Evolutionary conservation across 2,797 vertebrate genomes (phyloP).

Genomic region (Zenarchopterus dispar): DNA sequence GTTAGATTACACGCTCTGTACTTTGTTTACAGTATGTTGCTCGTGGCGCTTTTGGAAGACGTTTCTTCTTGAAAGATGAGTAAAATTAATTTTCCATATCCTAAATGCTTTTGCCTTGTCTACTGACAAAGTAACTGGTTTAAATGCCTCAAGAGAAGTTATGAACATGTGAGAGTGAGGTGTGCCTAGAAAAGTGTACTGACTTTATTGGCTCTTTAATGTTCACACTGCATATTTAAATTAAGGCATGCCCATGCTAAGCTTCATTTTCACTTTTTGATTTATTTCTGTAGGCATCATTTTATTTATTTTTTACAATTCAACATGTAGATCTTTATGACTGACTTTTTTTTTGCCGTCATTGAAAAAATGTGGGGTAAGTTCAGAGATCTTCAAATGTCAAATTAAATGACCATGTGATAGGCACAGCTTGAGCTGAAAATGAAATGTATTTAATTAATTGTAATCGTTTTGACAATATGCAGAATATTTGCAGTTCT

Average conservation of each 20-base stretch:
- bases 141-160: constrained; percentile 22
- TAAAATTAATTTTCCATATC: constrained; percentile 33
- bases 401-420: background rate
- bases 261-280: too few species aligned
- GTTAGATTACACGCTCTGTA: constrained; percentile 52
- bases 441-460: background rate
- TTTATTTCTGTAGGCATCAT: too few species aligned
- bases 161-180: background rate
- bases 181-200: background rate
- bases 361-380: too few species aligned
- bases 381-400: background rate
- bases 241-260: background rate
- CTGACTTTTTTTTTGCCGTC: background rate
- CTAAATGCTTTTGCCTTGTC: constrained; percentile 29
- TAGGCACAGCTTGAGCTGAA: too few species aligned
- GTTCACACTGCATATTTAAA: background rate
- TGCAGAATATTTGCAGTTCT: background rate
- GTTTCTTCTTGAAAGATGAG: constrained; percentile 51
- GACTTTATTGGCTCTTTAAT: background rate
- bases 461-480: background rate
- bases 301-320: too few species aligned
- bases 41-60: constrained; percentile 34
- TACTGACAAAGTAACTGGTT: constrained; percentile 28
- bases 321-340: too few species aligned
- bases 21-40: constrained; percentile 55